These are phyloP conservation scores for Phataginus tetradactyla DNA, from an alignment of 2,797 vertebrate genomes.

Conservation along the genomic window DNA sequence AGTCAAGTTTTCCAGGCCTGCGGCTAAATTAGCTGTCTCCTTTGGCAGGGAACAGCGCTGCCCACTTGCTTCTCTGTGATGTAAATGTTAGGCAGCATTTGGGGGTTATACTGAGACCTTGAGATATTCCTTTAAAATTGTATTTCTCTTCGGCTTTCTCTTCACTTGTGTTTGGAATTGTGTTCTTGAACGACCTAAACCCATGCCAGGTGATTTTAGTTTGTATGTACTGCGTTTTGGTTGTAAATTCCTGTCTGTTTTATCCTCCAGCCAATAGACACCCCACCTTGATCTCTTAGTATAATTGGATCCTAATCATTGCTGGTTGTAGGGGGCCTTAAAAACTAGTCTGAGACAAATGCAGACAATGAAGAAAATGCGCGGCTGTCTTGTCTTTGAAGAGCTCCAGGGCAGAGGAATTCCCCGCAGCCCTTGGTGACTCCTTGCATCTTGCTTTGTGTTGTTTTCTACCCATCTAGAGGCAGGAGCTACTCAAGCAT, in stretches of 20 bases:
- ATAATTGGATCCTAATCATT: neutral
- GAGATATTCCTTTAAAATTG: neutral
- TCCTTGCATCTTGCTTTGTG: neutral
- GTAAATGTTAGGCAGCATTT: neutral
- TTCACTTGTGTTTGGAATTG: slow-evolving; percentile 23
- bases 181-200: neutral
- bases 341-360: neutral
- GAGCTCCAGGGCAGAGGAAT: neutral
- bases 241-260: neutral
- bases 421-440: neutral
- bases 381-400: neutral
- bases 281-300: neutral
- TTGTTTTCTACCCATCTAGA: neutral
- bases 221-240: neutral
- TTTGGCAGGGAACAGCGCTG: neutral
- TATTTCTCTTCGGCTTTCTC: neutral
- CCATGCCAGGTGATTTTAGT: neutral
- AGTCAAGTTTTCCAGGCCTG: neutral
- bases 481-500: neutral
- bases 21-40: neutral
- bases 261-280: neutral
- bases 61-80: neutral
- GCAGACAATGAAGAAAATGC: neutral
- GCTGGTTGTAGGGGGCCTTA: neutral
- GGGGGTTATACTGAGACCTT: neutral